Evolutionary conservation across 2,113 vertebrate genomes (phyloP), one percentile per base, ranked within the genome.

Genomic region (Hippocampus abdominalis): DNA sequence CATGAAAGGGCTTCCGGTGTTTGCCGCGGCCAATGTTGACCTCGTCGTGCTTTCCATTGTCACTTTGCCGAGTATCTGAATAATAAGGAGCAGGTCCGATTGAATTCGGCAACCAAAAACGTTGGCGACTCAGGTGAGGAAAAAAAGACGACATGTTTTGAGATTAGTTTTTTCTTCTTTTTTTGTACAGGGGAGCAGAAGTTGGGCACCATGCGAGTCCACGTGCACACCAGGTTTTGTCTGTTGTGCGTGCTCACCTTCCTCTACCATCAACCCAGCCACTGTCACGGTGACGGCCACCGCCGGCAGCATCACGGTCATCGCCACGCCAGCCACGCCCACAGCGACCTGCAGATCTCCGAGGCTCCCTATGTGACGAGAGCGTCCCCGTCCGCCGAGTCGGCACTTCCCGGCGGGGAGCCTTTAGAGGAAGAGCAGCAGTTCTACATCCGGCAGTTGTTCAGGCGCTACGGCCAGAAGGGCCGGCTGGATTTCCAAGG

Each of bases 231-330:
- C 74, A 95, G 94, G 87, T 96, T 99, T 88, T 98, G 96, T 90
- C 93, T 99, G 91, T 93, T 99, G 89, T 98, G 96, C 86, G 92
- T 98, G 90, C 90, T 99, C 91, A 96, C 96, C 62, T 94, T 98
- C 88, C 80, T 97, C 80, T 95, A 95, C 85, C 94, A 97, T 86
- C 95, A 96, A 66, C 96, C 94, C 88, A 93, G 90, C 90, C 95
- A 93, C 74, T 95, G 95, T 85, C 94, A 96, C 70, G 92, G 81
- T 72, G 92, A 92, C 64, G 89, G 82, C 3, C 92, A 94, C 66
- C 91, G 93, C 77, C 83, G 88, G 27, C 57, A 59, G 27, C 57
- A 86, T 10, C 60, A 29, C 10, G 81, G 51, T 10, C 88, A 86
- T 68, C 88, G 69, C 15, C 83, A 83, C 29, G 72, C 60, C 29